Base-by-base conservation (phyloP, 1,140 invertebrate genomes). In the Eurosta solidaginis region DNA sequence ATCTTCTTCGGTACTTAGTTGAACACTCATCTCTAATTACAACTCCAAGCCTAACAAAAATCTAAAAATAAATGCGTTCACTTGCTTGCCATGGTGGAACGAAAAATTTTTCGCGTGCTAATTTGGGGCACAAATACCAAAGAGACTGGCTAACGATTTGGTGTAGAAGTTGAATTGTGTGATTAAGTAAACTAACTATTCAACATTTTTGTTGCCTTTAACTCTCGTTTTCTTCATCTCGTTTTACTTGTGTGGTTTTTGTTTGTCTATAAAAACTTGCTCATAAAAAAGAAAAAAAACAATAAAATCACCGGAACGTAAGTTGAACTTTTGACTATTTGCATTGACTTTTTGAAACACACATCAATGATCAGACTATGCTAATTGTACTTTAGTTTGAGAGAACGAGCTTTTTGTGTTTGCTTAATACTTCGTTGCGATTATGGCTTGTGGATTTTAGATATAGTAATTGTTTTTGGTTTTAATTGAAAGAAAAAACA, bases 51-150 rank as follows among this genome's bases (percentile, higher is more conserved):
- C 27, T 54, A 27, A 20, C 5, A 1, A 54, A 54, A 25, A 25
- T 25, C 12, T 54, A 54, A 12, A 25, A 25, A 54, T 54, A 25
- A 25, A 54, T 54, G 50, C 10, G 50, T 54, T 54, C 22, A 54
- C 50, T 54, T 54, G 59, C 36, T 40, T 68, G 22, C 33, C 59
- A 40, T 36, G 59, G 4, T 68, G 59, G 33, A 68, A 33, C 59
- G 33, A 68, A 68, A 68, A 68, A 40, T 59, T 59, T n/a, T 68
- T 29, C 33, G 29, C 59, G 33, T 9, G 12, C 59, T 68, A 68
- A 68, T 68, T 68, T 68, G 59, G 59, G 29, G 33, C 33, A 68
- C 33, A 59, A n/a, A n/a, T 17, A n/a, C 59, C 20, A 68, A 68
- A 68, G 59, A 40, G 59, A 42, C 59, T 36, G 17, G 59, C 59